Evolutionary conservation across 2,888 invertebrate genomes (phyloP), one percentile per base, ranked within the genome.

Genomic region (Dicyrtomina minuta): DNA sequence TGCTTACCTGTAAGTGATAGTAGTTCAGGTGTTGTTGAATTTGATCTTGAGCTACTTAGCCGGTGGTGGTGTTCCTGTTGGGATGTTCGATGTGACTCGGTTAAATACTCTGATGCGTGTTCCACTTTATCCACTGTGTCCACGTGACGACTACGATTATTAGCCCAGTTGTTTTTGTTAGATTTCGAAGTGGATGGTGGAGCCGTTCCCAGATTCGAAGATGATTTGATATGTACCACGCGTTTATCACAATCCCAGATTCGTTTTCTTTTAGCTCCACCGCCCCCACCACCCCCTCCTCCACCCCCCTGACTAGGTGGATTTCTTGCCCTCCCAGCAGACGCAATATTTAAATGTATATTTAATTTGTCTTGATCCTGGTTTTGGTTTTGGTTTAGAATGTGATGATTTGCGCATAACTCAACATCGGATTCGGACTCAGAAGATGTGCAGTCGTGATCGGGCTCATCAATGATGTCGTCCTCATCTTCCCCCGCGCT

Each of bases 241-340:
- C 62, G 26, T 2, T 56, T 43, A 27, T 66, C 72, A 65, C 69
- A 69, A 51, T 72, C 72, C 71, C 71, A 72, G 24, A 69, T 27
- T 20, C 68, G 22, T 46, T 68, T 71, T 27, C 69, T 71, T 17
- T 51, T 62, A 15, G 44, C 24, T 51, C 43, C 58, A 39, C 46
- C 20, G 24, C 26, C 12, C n/a, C 56, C n/a, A n/a, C n/a, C n/a
- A n/a, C n/a, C n/a, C n/a, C n/a, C n/a, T n/a, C n/a, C n/a, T n/a
- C n/a, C n/a, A n/a, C n/a, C n/a, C n/a, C n/a, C n/a, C n/a, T n/a
- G n/a, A n/a, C n/a, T 51, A n/a, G n/a, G n/a, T n/a, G n/a, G n/a
- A n/a, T n/a, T n/a, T n/a, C n/a, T n/a, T n/a, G n/a, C n/a, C n/a
- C n/a, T n/a, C n/a, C n/a, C n/a, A n/a, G n/a, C n/a, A n/a, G n/a